These are phyloP conservation scores for Hephaestus fuliginosus DNA, from an alignment of 2,797 vertebrate genomes.

Conservation along the genomic window DNA sequence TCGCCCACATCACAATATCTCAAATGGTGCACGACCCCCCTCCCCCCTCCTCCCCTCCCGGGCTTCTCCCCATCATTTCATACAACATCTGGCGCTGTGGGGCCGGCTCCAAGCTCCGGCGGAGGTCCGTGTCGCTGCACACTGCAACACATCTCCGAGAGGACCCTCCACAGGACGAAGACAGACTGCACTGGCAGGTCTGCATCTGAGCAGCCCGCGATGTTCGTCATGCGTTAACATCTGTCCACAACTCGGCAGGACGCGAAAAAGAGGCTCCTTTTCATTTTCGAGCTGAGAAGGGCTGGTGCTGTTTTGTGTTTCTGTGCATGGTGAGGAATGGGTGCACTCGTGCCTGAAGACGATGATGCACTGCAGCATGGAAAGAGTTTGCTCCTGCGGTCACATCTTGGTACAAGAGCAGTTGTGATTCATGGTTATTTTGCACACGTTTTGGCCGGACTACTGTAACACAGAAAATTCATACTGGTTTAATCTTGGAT, in stretches of 20 bases:
- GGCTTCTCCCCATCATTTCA: conserved; percentile 55
- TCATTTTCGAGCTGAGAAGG: conserved; percentile 18
- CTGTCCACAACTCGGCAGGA: conserved; percentile 62
- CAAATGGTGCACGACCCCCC: conserved; percentile 66
- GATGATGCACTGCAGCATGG: conserved; percentile 71
- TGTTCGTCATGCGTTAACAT: conserved; percentile 65
- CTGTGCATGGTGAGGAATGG: conserved; percentile 54
- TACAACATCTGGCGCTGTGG: conserved; percentile 81
- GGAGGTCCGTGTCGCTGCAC: conserved; percentile 72
- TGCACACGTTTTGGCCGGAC: conserved; percentile 75
- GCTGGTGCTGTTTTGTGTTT: conserved; percentile 51
- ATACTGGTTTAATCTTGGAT: conserved; percentile 69
- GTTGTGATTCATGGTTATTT: conserved; percentile 79
- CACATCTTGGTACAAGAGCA: conserved; percentile 73
- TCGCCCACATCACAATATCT: conserved; percentile 79
- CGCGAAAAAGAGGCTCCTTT: conserved; percentile 32
- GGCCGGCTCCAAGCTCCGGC: conserved; percentile 67
- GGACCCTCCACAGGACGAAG: conserved; percentile 56
- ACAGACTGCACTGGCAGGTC: conserved; percentile 54
- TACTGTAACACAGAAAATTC: conserved; percentile 61
- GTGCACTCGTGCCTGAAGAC: conserved; percentile 49
- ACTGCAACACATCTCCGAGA: conserved; percentile 63
- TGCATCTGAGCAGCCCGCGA: conserved; percentile 14
- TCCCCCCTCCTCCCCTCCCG: background rate
- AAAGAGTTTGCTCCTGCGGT: conserved; percentile 79